Conservation (phyloP, 2,113 vertebrate species). For the Anthoscopus minutus region DNA sequence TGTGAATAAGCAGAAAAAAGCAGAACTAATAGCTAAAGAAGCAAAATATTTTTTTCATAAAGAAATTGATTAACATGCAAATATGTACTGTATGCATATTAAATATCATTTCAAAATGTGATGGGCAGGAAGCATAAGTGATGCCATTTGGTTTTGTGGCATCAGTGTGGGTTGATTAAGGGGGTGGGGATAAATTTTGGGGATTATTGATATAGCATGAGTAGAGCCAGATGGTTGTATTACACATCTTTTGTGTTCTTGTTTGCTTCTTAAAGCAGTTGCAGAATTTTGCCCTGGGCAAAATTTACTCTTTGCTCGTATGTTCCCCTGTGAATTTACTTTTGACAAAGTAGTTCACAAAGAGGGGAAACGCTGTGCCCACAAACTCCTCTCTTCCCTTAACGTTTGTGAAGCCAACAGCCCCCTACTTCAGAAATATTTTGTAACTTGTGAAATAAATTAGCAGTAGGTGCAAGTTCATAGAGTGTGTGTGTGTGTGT, state of each 20-base stretch:
- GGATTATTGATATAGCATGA: constrained; percentile 71
- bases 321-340: constrained; percentile 72
- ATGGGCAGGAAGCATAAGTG: constrained; percentile 69
- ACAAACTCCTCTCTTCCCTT: constrained; percentile 17
- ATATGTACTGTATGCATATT: constrained; percentile 62
- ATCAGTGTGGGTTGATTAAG: constrained; percentile 72
- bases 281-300: constrained; percentile 75
- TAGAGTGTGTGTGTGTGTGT: background rate
- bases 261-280: constrained; percentile 76
- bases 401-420: constrained; percentile 57
- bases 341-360: constrained; percentile 66
- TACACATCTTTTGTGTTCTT: constrained; percentile 74
- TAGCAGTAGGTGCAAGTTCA: constrained; percentile 46
- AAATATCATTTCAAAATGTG: constrained; percentile 65
- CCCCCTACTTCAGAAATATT: constrained; percentile 57
- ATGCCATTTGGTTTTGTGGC: constrained; percentile 76
- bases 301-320: constrained; percentile 69
- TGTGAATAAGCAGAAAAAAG: constrained; percentile 34
- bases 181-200: constrained; percentile 71
- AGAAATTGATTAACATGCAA: constrained; percentile 61
- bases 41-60: constrained; percentile 47
- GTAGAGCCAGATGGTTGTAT: constrained; percentile 71
- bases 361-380: constrained; percentile 27
- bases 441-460: constrained; percentile 61
- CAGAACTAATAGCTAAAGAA: constrained; percentile 35